Base-by-base conservation (phyloP, 2,888 invertebrate genomes). In the Heliothis peltigera region DNA sequence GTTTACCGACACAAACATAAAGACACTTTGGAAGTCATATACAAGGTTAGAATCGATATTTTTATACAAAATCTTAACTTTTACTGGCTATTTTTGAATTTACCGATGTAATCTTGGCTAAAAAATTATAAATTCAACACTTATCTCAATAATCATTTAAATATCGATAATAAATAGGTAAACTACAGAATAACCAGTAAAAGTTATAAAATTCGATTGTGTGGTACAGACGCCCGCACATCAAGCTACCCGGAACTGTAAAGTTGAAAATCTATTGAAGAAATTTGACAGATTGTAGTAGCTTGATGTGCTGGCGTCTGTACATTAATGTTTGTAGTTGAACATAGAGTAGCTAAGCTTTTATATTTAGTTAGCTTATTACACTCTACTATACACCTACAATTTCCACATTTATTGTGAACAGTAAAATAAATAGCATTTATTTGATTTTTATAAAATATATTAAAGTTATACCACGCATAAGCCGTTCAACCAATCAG, bases 1-100 rank as follows among this genome's bases (percentile, higher is more conserved):
- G 79, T 42, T 63, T 68, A 65, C 51, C 52, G 54, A 75, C 59
- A 79, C 66, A 65, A 47, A 70, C 64, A 70, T 71, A 71, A 66
- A 69, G 43, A 72, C 55, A 70, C 51, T 54, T 47, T 17, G 81
- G 70, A 74, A n/a, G 25, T 22, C 15, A 70, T 54, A 66, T 47
- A 52, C 47, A 66, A 73, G 73, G 68, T 75, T 64, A 64, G 70
- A 68, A 48, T 58, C 10, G 39, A 17, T 5, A 10, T 1, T n/a
- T 49, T 48, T 51, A 12, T 18, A 1, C 1, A 49, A 42, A 1
- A 42, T 10, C 5, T 18, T 63, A n/a, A 51, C 10, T 60, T 72
- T 52, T 10, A 35, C 12, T 19, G 67, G 48, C 65, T 43, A 65
- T 76, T 70, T 10, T 44, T 17, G 4, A 39, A 32, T 51, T 59